Evolutionary conservation across 92 coral and sea anemone species (phyloP).

Genomic region (Muricea muricata): DNA sequence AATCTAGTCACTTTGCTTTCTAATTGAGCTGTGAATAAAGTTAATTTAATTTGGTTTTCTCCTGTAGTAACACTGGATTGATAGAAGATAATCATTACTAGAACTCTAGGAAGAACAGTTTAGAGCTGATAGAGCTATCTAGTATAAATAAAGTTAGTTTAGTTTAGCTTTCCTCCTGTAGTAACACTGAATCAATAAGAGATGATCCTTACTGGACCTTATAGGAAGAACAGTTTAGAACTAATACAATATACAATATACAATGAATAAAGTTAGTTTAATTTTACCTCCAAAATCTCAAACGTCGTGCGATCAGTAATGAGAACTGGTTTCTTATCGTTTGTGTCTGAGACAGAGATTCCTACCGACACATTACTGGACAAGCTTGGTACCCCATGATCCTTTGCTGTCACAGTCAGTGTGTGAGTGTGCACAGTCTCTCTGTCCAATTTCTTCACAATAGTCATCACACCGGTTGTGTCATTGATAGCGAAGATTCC

Average conservation of each 20-base stretch:
- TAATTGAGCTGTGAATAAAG: too few species aligned
- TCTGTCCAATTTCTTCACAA: slow-evolving; percentile 62
- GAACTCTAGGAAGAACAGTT: too few species aligned
- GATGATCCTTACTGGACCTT: too few species aligned
- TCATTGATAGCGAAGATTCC: slow-evolving; percentile 70
- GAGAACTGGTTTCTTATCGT: slow-evolving; percentile 75
- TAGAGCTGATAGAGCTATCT: too few species aligned
- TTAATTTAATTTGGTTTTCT: too few species aligned
- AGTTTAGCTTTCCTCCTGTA: too few species aligned
- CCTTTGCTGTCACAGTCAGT: slow-evolving; percentile 79
- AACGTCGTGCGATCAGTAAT: not conserved
- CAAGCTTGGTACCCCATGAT: slow-evolving; percentile 69
- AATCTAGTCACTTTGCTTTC: not conserved
- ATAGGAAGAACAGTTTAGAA: not conserved
- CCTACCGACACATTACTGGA: slow-evolving; percentile 64
- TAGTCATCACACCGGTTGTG: slow-evolving; percentile 68
- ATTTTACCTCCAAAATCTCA: not conserved
- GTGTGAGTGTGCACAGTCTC: slow-evolving; percentile 45
- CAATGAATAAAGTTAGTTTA: not conserved
- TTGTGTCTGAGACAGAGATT: slow-evolving; percentile 71
- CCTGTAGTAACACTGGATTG: too few species aligned
- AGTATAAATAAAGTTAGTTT: too few species aligned
- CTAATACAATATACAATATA: not conserved
- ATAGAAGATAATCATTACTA: not conserved
- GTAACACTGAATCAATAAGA: too few species aligned